Evolutionary conservation across 2,888 invertebrate genomes (phyloP).

Genomic region (Drosophila sordidula): DNA sequence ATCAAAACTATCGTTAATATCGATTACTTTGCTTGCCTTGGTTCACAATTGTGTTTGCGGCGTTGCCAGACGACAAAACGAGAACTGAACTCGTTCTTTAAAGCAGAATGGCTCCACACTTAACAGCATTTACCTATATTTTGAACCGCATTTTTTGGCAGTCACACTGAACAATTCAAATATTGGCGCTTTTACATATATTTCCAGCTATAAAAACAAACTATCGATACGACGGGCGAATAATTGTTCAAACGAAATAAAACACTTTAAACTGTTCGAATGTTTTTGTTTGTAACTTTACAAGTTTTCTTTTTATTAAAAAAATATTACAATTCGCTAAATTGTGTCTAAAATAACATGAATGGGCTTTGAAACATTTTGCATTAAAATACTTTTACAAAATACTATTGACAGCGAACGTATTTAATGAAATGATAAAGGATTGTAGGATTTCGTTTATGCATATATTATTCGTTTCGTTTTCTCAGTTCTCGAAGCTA

Average conservation of each 20-base stretch:
- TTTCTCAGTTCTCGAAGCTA: conserved; percentile 69
- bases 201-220: neutral
- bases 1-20: conserved; percentile 21
- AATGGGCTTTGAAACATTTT: conserved; percentile 62
- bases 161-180: neutral
- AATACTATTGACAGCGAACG: conserved; percentile 73
- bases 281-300: conserved; percentile 63
- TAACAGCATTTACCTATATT: neutral
- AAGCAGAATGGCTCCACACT: too few species aligned
- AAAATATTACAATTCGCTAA: conserved; percentile 80
- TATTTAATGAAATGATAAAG: conserved; percentile 39
- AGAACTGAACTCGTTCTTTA: neutral
- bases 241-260: neutral
- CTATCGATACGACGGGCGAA: conserved; percentile 8
- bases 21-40: neutral
- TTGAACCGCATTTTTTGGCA: neutral
- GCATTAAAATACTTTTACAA: conserved; percentile 74
- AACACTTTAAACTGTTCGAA: neutral
- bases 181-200: neutral
- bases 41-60: conserved; percentile 33
- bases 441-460: conserved; percentile 19
- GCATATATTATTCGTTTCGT: conserved; percentile 29
- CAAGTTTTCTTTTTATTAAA: conserved; percentile 69
- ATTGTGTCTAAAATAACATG: conserved; percentile 74
- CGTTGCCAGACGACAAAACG: conserved; percentile 27